Evolutionary conservation across 53 echinoderm and acorn worm species (phyloP).

Genomic region (Pentamera pediparva): DNA sequence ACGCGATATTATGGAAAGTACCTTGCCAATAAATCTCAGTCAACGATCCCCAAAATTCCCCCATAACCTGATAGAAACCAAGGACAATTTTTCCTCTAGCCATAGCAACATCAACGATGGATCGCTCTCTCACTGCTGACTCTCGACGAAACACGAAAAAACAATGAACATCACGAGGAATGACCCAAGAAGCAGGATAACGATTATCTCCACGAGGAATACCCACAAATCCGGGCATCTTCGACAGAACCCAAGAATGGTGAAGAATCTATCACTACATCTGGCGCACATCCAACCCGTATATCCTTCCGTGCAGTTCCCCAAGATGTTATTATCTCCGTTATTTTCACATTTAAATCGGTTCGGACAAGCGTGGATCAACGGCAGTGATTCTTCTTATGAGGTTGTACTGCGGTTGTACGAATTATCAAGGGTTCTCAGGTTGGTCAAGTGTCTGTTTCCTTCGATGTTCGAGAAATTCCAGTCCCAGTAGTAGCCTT

Average conservation of each 20-base stretch:
- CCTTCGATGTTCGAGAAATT: neutral
- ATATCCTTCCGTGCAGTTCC: neutral
- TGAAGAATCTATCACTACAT: neutral
- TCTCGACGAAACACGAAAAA: neutral
- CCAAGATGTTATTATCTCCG: neutral
- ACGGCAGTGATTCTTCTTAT: neutral
- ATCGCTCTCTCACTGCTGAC: neutral
- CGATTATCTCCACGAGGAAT: neutral
- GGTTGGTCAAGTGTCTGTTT: neutral
- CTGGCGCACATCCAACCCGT: neutral
- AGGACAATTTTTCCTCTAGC: conserved; percentile 13
- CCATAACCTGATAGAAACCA: conserved; percentile 22
- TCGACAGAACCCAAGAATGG: neutral
- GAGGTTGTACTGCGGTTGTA: neutral
- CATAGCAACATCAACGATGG: neutral
- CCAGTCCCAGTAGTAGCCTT: conserved; percentile 24
- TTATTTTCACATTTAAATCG: neutral
- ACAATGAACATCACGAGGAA: neutral
- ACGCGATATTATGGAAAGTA: neutral
- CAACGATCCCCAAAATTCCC: conserved; percentile 19
- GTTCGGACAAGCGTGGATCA: neutral
- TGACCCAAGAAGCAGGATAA: neutral
- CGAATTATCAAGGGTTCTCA: neutral
- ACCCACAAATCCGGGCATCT: neutral
- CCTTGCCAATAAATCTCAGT: neutral